phyloP scores from a whole-genome alignment of 2,797 vertebrate genomes.

The Chanos chanos region DNA sequence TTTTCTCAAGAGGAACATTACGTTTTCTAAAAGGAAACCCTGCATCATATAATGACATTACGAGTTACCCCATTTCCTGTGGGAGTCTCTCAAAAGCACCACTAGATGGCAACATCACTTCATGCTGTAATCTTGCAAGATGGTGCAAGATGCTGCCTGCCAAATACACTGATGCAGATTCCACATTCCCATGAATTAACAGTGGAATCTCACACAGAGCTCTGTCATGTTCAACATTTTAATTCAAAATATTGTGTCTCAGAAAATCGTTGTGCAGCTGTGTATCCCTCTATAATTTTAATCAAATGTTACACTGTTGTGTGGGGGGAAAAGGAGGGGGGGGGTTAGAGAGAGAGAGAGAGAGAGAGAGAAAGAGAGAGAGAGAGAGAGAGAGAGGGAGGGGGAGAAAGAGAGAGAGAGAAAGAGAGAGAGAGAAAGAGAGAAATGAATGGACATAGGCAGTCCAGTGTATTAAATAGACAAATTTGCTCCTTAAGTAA shows the following conservation, averaged over 20 bases:
- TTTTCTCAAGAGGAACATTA: constrained; percentile 26
- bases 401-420: constrained; percentile 24
- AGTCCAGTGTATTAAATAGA: constrained; percentile 18
- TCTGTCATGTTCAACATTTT: constrained; percentile 1
- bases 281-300: too few species aligned
- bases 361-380: constrained; percentile 38
- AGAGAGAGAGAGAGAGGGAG: constrained; percentile 38
- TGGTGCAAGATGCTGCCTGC: neutral
- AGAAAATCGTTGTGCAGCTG: neutral
- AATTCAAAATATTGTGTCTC: constrained; percentile 3
- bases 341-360: constrained; percentile 47
- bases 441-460: constrained; percentile 1
- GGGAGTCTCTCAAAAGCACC: neutral
- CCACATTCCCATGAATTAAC: neutral
- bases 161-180: constrained; percentile 3
- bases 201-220: neutral
- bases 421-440: neutral
- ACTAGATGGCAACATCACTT: constrained; percentile 37
- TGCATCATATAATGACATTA: constrained; percentile 38
- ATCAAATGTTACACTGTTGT: too few species aligned
- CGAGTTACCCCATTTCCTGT: neutral
- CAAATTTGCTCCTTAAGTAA: constrained; percentile 20
- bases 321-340: too few species aligned
- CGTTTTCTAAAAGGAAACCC: constrained; percentile 36
- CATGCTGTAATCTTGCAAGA: neutral